Evolutionary conservation across 2,797 vertebrate genomes (phyloP), one percentile per base, ranked within the genome.

Genomic region (Eidolon dupreanum): DNA sequence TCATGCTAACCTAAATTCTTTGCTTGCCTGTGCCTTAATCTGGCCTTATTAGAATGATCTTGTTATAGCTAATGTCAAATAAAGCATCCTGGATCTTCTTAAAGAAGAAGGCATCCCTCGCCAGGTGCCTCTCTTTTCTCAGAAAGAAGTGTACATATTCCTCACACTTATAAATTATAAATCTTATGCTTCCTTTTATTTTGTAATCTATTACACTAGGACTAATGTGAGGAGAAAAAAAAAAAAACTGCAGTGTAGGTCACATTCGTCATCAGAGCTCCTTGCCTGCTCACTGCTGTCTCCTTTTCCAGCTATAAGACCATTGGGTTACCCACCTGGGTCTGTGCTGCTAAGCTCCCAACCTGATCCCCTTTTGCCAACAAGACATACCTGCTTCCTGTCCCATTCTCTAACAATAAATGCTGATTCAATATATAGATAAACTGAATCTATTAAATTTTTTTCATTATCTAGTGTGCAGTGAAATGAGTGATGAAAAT

Each of bases 1-100:
- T 43, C 31, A 46, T 28, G 55, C 12, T 61, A 41, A 33, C 11
- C 8, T 71, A 55, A 92, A 59, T 71, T 53, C 55, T 88, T 59
- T 51, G 41, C 43, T 82, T 93, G 15, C 68, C 51, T 65, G 10
- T 55, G 68, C 78, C 88, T 93, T 92, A 19, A 33, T 20, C 36
- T 49, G 43, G 36, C 41, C 75, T 77, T 28, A 38, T 22, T 65
- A 77, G 36, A 92, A 90, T n/a, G 36, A 90, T 20, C 5, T 13
- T 86, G 19, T 79, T 68, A 78, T 0, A 81, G 7, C 12, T 78
- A 68, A 86, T 3, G 5, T 65, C 61, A 73, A 63, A 89, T 38
- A 87, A 81, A 86, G 24, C 46, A 41, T 59, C 65, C 59, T 51
- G 4, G 28, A 15, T 66, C 68, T 83, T 84, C 61, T 55, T 78